Evolutionary conservation across 2,888 invertebrate species (phyloP).

Genomic region (Eledone cirrhosa): DNA sequence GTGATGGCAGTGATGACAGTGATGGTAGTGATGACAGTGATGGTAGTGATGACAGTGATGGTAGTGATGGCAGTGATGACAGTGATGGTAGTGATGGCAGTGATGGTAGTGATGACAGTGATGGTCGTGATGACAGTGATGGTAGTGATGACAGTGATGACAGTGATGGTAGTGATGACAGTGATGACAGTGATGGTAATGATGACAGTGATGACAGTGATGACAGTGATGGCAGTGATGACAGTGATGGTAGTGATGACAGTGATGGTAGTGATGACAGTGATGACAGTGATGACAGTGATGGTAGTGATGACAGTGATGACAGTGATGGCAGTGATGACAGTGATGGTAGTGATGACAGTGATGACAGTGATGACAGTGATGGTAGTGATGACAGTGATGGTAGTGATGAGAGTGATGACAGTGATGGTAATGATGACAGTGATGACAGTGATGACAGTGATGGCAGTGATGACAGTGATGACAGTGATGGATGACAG

Average conservation of each 20-base stretch:
- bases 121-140: conserved; percentile 20
- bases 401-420: too few relatives aligned
- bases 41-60: conserved; percentile 19
- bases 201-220: conserved; percentile 16
- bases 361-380: conserved; percentile 25
- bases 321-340: conserved; percentile 27
- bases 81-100: conserved; percentile 26
- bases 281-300: conserved; percentile 9
- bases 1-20: conserved; percentile 25
- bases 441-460: not conserved
- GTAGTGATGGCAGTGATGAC: conserved; percentile 25
- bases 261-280: conserved; percentile 16
- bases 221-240: conserved; percentile 31
- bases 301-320: conserved; percentile 26
- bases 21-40: conserved; percentile 28
- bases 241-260: conserved; percentile 30
- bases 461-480: too few relatives aligned
- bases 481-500: too few relatives aligned
- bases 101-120: conserved; percentile 24
- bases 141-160: not conserved
- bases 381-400: conserved; percentile 1
- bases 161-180: conserved; percentile 11
- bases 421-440: too few relatives aligned
- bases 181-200: conserved; percentile 3
- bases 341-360: conserved; percentile 28